Conservation (phyloP, 2,113 vertebrate species). For the Motacilla alba region DNA sequence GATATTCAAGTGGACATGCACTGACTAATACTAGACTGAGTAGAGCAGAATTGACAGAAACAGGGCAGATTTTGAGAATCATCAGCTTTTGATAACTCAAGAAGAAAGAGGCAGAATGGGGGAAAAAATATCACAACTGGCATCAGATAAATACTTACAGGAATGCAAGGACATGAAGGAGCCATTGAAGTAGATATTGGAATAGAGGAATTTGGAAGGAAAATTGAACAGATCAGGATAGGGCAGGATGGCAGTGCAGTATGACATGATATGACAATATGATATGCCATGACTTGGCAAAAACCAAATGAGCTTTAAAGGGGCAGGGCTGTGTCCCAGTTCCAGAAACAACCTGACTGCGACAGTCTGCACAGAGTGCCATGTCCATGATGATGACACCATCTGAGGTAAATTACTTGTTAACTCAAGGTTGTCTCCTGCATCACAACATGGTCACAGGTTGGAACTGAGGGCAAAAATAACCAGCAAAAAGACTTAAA, state of each 20-base stretch:
- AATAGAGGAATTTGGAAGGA: background rate
- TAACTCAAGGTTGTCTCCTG: background rate
- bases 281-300: background rate
- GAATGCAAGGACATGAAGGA: background rate
- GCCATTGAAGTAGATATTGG: background rate
- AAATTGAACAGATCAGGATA: background rate
- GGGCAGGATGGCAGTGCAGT: background rate
- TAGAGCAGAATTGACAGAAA: constrained; percentile 4
- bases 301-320: background rate
- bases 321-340: background rate
- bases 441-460: background rate
- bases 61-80: constrained; percentile 15
- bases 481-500: background rate
- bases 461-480: background rate
- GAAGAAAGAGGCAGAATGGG: background rate
- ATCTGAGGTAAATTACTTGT: background rate
- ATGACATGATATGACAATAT: background rate
- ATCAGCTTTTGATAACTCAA: background rate
- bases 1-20: background rate
- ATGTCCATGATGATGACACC: background rate
- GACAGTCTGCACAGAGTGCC: background rate
- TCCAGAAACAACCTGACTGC: background rate
- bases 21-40: background rate
- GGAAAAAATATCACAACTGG: background rate
- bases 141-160: background rate